These are phyloP conservation scores for Periophthalmus magnuspinnatus DNA, from an alignment of 2,797 vertebrate genomes.

Conservation along the genomic window DNA sequence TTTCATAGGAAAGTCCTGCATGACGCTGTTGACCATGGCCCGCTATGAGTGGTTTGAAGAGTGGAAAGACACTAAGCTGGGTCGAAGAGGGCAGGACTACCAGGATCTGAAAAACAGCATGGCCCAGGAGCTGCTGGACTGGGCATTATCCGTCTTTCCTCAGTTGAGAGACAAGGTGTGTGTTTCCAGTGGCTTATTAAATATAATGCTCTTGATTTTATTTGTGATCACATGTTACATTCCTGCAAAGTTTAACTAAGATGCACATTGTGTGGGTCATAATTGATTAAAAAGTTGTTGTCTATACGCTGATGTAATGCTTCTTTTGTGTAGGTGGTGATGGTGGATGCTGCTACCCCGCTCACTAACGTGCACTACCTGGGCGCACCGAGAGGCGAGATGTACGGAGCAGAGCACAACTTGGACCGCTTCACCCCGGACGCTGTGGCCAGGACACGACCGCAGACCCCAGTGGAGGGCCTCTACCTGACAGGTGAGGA, in stretches of 20 bases:
- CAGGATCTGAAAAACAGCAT: slow-evolving; percentile 74
- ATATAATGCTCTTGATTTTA: neutral
- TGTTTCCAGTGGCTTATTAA: neutral
- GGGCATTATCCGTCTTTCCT: slow-evolving; percentile 77
- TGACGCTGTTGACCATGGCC: slow-evolving; percentile 84
- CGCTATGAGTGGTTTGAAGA: slow-evolving; percentile 83
- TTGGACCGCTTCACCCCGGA: slow-evolving; percentile 73
- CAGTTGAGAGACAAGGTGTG: slow-evolving; percentile 80
- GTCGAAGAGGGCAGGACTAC: slow-evolving; percentile 74
- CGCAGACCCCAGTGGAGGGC: slow-evolving; percentile 74
- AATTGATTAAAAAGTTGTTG: too few relatives aligned
- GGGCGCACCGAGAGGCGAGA: slow-evolving; percentile 74
- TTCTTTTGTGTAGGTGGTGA: slow-evolving; percentile 69
- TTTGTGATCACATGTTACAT: neutral
- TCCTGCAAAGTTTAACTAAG: too few relatives aligned
- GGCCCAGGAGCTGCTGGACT: slow-evolving; percentile 74
- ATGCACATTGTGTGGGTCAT: too few relatives aligned
- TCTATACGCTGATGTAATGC: neutral
- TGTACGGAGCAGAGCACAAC: slow-evolving; percentile 82
- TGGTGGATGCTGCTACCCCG: slow-evolving; percentile 75
- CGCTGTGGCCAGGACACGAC: slow-evolving; percentile 67
- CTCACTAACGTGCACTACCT: slow-evolving; percentile 82
- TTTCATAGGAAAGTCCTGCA: slow-evolving; percentile 75
- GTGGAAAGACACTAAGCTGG: slow-evolving; percentile 71
- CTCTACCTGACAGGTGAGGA: slow-evolving; percentile 82